Percentiles rank a stretch among this genome's conserved stretches.
These are phyloP conservation scores for Metalampra italica DNA, from an alignment of 2,888 invertebrate genomes.

Conservation along the genomic window DNA sequence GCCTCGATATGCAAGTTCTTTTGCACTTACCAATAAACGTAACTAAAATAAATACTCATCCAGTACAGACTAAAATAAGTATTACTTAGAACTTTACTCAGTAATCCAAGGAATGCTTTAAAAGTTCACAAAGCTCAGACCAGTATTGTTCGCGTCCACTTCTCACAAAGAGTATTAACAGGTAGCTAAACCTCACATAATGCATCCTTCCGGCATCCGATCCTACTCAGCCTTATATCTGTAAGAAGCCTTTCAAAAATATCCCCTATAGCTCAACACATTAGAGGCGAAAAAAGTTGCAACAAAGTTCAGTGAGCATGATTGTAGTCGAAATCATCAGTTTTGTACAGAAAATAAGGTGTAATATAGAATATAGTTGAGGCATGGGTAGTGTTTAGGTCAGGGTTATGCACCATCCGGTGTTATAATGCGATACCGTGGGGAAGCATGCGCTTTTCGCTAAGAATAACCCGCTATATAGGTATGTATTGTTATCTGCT, in stretches of 20 bases:
- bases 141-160: slow-evolving; percentile 54
- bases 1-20: no score
- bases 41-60: no score
- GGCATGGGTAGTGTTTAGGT: slow-evolving; percentile 31
- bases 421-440: slow-evolving; percentile 71
- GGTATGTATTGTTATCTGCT: no score
- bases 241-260: slow-evolving; percentile 17
- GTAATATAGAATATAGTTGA: slow-evolving; percentile 7
- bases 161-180: slow-evolving; percentile 68
- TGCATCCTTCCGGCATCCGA: slow-evolving; percentile 70
- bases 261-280: slow-evolving; percentile 19
- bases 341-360: slow-evolving; percentile 14
- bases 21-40: no score
- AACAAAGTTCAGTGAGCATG: not conserved
- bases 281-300: slow-evolving; percentile 10
- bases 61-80: no score
- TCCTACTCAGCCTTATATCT: slow-evolving; percentile 7
- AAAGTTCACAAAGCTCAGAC: slow-evolving; percentile 30
- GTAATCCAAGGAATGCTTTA: slow-evolving; percentile 54
- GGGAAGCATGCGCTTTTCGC: slow-evolving; percentile 54
- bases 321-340: not conserved
- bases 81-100: not conserved
- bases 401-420: slow-evolving; percentile 66
- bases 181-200: slow-evolving; percentile 68
- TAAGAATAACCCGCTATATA: slow-evolving; percentile 28